Base-by-base conservation (phyloP, 2,797 vertebrate genomes). In the Sebastes minor region DNA sequence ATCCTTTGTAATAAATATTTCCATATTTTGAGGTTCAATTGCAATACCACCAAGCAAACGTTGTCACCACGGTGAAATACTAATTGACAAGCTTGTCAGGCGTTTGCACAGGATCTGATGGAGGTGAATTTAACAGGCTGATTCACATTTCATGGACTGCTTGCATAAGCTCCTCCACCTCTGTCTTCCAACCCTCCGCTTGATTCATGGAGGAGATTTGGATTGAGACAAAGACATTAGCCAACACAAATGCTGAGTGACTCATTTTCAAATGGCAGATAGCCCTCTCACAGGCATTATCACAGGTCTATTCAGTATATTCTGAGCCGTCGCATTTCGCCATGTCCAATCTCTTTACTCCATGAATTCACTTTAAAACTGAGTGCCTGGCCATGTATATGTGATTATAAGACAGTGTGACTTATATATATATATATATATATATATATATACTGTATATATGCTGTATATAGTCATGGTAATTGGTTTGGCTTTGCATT, bases 191-290 rank as follows among this genome's bases (percentile, higher is more conserved):
- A 81, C 85, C 82, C 83, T 76, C 84, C 4, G 30, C 81, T 87
- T 85, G 79, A 91, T 91, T 93, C 87, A 93, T 78, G 86, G 80
- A 81, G 82, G 86, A 90, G 87, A 90, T 91, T 83, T 90, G 89
- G 89, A 89, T 67, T 5, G 73, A 93, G 89, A 94, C 87, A 93
- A 94, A 92, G 88, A 88, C 89, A 87, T 90, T 85, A 86, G 78
- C 85, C 87, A 80, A 92, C 84, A 84, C 90, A 87, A 92, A 89
- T 74, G 86, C 90, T 86, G 84, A 89, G 85, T 92, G 91, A 92
- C 86, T 93, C 91, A 92, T 88, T 91, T 89, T 83, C 56, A 92
- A 86, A 87, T 88, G 89, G 87, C 90, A 91, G 85, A 77, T 76
- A 77, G 87, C 67, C 46, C 79, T 86, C 81, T 81, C 35, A 32